Conservation (phyloP, 2,888 invertebrate genomes). For the Theretra japonica region DNA sequence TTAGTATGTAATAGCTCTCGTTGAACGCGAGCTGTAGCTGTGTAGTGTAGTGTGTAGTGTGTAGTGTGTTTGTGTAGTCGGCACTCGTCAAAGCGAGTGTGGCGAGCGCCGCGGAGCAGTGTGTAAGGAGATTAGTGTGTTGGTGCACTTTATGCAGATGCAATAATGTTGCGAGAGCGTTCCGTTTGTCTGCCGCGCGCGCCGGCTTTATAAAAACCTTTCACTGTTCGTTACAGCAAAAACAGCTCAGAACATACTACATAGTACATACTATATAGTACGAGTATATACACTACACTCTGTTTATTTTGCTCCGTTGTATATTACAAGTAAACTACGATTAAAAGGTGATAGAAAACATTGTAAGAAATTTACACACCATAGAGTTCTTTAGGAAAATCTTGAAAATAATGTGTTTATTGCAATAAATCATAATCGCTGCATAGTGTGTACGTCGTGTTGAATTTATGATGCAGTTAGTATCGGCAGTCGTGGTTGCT, state of each 20-base stretch:
- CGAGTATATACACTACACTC: not conserved
- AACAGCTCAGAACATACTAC: not conserved
- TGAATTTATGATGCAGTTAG: too few species aligned
- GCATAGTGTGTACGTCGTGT: too few species aligned
- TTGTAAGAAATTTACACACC: too few species aligned
- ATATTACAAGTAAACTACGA: too few species aligned
- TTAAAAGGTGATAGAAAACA: too few species aligned
- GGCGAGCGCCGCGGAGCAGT: not conserved
- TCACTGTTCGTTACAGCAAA: not conserved
- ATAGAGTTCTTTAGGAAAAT: too few species aligned
- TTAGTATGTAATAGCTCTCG: not conserved
- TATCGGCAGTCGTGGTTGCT: too few species aligned
- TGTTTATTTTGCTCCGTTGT: not conserved
- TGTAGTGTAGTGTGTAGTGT: not conserved
- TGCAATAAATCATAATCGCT: too few species aligned
- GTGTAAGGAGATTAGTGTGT: conserved; percentile 7
- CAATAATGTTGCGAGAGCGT: not conserved
- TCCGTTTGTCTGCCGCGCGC: not conserved
- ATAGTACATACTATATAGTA: not conserved
- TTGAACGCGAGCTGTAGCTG: not conserved
- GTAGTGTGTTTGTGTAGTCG: not conserved
- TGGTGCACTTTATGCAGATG: not conserved
- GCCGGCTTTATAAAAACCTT: not conserved
- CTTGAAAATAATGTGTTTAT: too few species aligned
- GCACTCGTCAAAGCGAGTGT: conserved; percentile 1